Percentiles rank a stretch among this genome's conserved stretches.
Evolutionary conservation across 2,797 vertebrate species (phyloP).

Genomic region (Gallinago stenura): DNA sequence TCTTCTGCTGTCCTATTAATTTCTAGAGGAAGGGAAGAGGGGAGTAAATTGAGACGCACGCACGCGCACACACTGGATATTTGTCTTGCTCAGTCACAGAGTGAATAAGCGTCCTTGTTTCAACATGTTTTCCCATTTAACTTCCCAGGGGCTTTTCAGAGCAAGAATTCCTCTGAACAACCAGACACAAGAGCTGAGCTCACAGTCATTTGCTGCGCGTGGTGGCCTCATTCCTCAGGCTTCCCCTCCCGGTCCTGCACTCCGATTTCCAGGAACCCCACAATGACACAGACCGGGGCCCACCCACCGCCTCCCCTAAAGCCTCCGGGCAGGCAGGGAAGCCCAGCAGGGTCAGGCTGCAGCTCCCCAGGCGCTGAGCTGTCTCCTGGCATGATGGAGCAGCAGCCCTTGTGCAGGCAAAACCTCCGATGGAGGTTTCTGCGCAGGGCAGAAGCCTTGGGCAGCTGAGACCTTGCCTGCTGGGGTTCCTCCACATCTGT

Average conservation of each 20-base stretch:
- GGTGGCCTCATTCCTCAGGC: slow-evolving; percentile 2
- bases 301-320: neutral
- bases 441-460: neutral
- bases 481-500: neutral
- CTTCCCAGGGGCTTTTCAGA: slow-evolving; percentile 44
- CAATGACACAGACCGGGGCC: neutral
- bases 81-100: slow-evolving; percentile 47
- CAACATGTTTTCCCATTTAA: slow-evolving; percentile 52
- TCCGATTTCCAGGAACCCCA: neutral
- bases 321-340: neutral
- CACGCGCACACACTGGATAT: neutral
- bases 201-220: neutral
- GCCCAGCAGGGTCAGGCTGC: neutral
- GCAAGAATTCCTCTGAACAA: neutral
- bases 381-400: neutral
- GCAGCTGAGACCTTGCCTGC: neutral
- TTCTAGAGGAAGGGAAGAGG: neutral
- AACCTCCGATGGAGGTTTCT: neutral
- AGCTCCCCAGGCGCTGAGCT: neutral
- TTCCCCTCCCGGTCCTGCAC: neutral
- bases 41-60: neutral
- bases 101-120: slow-evolving; percentile 61
- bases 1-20: neutral
- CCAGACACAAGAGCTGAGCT: slow-evolving; percentile 13
- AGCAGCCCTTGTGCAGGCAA: accelerated